Evolutionary conservation across 2,113 vertebrate genomes (phyloP).

Genomic region (Cathartes aura): DNA sequence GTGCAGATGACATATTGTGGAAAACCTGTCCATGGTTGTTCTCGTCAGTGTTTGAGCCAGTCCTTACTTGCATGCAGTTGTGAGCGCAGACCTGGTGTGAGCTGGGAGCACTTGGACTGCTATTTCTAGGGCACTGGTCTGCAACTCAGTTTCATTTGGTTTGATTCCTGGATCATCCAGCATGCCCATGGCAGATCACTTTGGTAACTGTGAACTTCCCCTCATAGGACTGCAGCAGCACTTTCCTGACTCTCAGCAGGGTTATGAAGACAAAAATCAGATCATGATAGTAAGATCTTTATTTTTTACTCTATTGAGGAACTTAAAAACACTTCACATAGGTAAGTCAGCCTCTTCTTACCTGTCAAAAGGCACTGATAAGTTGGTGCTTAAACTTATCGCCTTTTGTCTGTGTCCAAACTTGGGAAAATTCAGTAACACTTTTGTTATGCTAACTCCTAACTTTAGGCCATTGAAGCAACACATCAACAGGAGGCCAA

Average conservation of each 20-base stretch:
- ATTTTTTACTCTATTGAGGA: background rate
- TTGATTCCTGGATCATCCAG: background rate
- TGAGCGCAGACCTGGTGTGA: background rate
- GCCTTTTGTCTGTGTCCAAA: background rate
- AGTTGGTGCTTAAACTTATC: background rate
- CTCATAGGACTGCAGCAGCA: background rate
- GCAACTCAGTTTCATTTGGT: accelerated
- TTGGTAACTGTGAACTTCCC: background rate
- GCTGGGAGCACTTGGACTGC: background rate
- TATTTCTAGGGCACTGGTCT: no score
- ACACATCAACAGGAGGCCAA: background rate
- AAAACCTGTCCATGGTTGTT: background rate
- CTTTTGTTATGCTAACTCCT: background rate
- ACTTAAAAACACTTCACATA: background rate
- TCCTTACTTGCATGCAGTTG: no score
- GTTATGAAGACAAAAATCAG: background rate
- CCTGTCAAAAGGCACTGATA: no score
- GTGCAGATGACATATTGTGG: accelerated
- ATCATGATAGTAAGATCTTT: background rate
- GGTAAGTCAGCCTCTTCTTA: background rate
- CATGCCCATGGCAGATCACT: background rate
- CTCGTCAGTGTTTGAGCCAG: background rate
- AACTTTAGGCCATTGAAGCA: background rate
- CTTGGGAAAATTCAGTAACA: background rate
- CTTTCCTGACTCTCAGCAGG: background rate